phyloP scores from a whole-genome alignment of 2,888 invertebrate species.

The Noctua fimbriata region DNA sequence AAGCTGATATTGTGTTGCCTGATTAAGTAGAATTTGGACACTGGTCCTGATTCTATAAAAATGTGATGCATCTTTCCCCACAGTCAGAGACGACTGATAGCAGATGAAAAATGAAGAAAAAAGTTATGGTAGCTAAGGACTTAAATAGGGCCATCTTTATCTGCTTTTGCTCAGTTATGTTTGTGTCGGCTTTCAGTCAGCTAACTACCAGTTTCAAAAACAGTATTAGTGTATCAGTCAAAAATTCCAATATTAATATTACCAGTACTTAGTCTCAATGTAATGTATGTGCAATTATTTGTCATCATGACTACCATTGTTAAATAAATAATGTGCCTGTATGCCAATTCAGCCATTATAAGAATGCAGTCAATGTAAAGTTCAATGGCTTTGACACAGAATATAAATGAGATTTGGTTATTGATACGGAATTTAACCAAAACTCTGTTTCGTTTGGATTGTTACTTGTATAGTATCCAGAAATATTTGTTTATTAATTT shows the following conservation, averaged over 20 bases:
- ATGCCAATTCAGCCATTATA: slow-evolving; percentile 18
- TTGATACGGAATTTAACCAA: slow-evolving; percentile 10
- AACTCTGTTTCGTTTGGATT: neutral
- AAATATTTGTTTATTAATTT: neutral
- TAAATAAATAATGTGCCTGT: neutral
- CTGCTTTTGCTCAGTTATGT: neutral
- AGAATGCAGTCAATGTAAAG: slow-evolving; percentile 34
- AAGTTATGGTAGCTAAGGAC: too few species aligned
- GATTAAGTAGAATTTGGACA: too few species aligned
- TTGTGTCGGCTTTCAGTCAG: neutral
- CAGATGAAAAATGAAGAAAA: too few species aligned
- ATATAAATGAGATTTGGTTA: slow-evolving; percentile 9
- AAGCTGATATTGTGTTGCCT: too few species aligned
- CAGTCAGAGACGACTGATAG: too few species aligned
- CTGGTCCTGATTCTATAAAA: too few species aligned
- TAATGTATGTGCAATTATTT: slow-evolving; percentile 9
- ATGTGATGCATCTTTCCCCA: too few species aligned
- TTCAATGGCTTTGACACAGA: slow-evolving; percentile 27
- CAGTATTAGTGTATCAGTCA: neutral
- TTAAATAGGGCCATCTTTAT: neutral
- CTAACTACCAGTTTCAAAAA: neutral
- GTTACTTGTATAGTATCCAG: neutral
- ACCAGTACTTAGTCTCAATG: neutral
- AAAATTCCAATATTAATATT: neutral
- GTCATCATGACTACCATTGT: slow-evolving; percentile 16